phyloP scores from a whole-genome alignment of 2,888 invertebrate species.

The Scrobipalpa atriplicella region DNA sequence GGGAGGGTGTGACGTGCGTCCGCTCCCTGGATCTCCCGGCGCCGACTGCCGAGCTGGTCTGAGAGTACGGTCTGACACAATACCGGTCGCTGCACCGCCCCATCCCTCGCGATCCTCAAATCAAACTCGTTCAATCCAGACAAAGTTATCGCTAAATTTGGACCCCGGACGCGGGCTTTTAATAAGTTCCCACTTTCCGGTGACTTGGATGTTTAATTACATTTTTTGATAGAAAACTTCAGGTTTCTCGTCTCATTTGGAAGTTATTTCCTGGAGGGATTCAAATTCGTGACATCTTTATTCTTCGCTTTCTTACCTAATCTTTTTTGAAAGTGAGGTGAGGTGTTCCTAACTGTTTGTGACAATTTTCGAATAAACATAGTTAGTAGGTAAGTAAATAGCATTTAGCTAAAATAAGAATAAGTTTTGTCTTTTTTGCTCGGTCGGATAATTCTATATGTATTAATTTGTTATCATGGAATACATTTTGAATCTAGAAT shows the following conservation, averaged over 20 bases:
- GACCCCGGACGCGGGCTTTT: background rate
- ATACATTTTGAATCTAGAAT: background rate
- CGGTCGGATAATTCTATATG: too few species aligned
- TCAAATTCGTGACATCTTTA: background rate
- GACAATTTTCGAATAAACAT: background rate
- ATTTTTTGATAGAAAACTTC: constrained; percentile 14
- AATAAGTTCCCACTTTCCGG: constrained; percentile 4
- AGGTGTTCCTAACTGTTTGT: background rate
- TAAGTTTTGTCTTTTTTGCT: too few species aligned
- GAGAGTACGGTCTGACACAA: background rate
- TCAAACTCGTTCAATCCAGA: constrained; percentile 25
- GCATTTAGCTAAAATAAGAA: too few species aligned
- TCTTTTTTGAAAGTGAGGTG: background rate
- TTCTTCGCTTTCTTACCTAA: background rate
- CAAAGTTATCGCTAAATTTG: constrained; percentile 13
- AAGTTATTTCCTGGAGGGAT: background rate
- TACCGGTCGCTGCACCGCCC: constrained; percentile 27
- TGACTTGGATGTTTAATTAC: constrained; percentile 17
- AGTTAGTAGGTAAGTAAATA: too few species aligned
- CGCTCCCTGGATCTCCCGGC: constrained; percentile 1
- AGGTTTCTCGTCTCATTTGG: background rate
- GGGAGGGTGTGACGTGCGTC: background rate
- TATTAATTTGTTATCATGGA: too few species aligned
- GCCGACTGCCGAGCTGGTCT: constrained; percentile 2
- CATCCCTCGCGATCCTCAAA: constrained; percentile 26